Conservation (phyloP, 2,797 vertebrate genomes). For the Acomys russatus region DNA sequence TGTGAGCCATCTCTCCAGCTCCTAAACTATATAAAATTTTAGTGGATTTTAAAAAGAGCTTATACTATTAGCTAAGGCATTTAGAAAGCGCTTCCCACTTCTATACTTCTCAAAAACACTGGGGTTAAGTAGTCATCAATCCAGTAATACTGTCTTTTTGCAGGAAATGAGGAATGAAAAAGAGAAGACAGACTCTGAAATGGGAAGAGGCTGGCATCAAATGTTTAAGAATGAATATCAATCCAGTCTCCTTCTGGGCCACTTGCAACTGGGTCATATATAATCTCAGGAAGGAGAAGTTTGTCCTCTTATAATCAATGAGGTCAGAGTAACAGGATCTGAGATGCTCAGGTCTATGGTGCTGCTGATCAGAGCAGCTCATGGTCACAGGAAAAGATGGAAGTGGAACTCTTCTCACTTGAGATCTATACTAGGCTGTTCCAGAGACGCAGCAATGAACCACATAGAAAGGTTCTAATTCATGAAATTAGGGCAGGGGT, state of each 20-base stretch:
- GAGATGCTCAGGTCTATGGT: neutral
- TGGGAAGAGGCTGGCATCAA: neutral
- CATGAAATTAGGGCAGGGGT: neutral
- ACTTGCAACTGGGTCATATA: neutral
- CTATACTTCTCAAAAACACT: slow-evolving; percentile 22
- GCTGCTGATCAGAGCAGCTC: neutral
- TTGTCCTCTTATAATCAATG: slow-evolving; percentile 16
- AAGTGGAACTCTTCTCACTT: neutral
- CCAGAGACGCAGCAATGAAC: slow-evolving; percentile 11
- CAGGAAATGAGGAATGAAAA: slow-evolving; percentile 13
- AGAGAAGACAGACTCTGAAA: slow-evolving; percentile 15
- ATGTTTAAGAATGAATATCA: slow-evolving; percentile 18
- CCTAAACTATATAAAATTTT: neutral
- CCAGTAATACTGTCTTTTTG: slow-evolving; percentile 17
- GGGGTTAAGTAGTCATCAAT: neutral
- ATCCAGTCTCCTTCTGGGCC: slow-evolving; percentile 4
- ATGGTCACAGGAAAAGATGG: neutral
- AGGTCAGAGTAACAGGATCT: neutral
- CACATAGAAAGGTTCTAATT: neutral
- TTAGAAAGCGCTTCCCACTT: slow-evolving; percentile 37
- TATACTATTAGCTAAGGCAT: neutral
- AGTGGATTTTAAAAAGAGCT: slow-evolving; percentile 30
- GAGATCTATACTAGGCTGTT: slow-evolving; percentile 38
- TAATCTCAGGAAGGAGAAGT: slow-evolving; percentile 34
- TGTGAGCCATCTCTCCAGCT: neutral